Evolutionary conservation across 2,113 vertebrate genomes (phyloP).

Genomic region (Microcebus lehilahytsara): DNA sequence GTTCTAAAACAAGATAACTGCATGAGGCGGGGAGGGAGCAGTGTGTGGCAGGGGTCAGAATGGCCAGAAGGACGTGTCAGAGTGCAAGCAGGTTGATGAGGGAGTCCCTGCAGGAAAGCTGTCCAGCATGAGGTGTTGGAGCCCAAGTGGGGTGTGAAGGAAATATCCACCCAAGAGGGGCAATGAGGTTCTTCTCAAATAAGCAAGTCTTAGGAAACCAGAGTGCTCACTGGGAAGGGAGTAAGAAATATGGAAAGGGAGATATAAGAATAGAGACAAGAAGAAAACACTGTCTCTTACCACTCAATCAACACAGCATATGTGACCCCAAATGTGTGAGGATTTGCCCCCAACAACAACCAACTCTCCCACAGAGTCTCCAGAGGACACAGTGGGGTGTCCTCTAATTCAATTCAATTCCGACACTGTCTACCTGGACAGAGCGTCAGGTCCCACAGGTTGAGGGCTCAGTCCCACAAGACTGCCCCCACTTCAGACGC

Average conservation of each 20-base stretch:
- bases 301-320: too few relatives aligned
- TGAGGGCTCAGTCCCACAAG: background rate
- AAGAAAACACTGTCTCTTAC: background rate
- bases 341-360: background rate
- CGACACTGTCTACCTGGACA: too few relatives aligned
- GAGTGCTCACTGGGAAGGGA: background rate
- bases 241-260: background rate
- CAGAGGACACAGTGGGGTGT: background rate
- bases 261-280: background rate
- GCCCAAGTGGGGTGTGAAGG: background rate
- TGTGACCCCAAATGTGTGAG: background rate
- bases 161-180: background rate
- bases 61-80: background rate
- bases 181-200: background rate
- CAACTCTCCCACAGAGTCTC: background rate
- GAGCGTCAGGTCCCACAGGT: too few relatives aligned
- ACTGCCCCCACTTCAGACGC: background rate
- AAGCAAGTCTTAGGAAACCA: background rate
- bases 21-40: background rate
- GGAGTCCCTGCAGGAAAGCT: background rate
- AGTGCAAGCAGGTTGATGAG: background rate
- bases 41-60: background rate
- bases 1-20: background rate
- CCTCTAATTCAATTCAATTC: background rate
- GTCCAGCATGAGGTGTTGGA: background rate